Evolutionary conservation across 2,113 vertebrate species (phyloP), one percentile per base, ranked within the genome.

Genomic region (Talpa occidentalis): DNA sequence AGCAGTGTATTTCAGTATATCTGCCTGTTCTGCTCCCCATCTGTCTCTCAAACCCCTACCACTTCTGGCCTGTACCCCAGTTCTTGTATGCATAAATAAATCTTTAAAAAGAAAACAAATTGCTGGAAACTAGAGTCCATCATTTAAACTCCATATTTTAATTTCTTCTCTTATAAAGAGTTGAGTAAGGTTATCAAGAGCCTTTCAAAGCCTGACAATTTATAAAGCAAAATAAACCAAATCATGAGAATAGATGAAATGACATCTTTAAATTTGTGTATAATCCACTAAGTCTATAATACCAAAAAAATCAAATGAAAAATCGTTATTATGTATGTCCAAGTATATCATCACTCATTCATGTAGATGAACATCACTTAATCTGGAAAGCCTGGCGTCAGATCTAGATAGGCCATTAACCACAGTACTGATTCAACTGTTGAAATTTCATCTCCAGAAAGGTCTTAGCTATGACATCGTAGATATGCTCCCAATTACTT

Each of bases 371-470:
- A 14, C 5, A 93, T 10, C 8, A n/a, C 42, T 87, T 93, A 87
- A 74, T 47, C 28, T 19, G 42, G 40, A 66, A 90, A 88, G 1
- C 3, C 59, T 83, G 17, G 1, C 26, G 86, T 73, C 10, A 42
- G 0, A 73, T 44, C 15, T 83, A 56, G 2, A 47, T 66, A 28
- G 17, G 11, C 44, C 69, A 35, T 24, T 21, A 86, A 69, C 73
- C 32, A 49, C 30, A 17, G 8, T 40, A 56, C 2, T 80, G 40
- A 90, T 59, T 49, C 52, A 4, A 92, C 62, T 92, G 30, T 2
- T 44, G 12, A 89, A 90, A 88, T 4, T 10, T 37, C 70, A 92
- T 8, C 95, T 92, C 92, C 59, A 96, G 92, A 96, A 91, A 70
- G 81, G 26, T 37, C 8, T 42, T 54, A 93, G 47, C 22, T 94